Evolutionary conservation across 2,113 vertebrate genomes (phyloP), one percentile per base, ranked within the genome.

Genomic region (Anguilla rostrata): DNA sequence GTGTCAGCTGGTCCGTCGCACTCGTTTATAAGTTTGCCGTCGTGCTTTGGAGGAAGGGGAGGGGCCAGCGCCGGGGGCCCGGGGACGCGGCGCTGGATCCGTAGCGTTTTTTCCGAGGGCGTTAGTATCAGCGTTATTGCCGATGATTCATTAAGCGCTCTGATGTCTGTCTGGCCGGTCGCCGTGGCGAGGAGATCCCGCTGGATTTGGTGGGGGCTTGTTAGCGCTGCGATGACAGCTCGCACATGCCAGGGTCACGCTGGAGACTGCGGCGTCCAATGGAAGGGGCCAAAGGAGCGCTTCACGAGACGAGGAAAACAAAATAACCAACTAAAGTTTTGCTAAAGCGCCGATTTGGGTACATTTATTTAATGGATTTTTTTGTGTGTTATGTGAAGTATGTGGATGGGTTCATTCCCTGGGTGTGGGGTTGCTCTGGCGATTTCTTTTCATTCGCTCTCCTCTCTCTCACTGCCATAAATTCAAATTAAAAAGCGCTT

Each of bases 221-320:
- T 93, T 92, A 91, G 90, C 87, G 84, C 83, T 90, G 88, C 15
- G 89, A 89, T 91, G 93, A 91, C 91, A 91, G 90, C 86, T 83
- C 18, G 86, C 80, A 87, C 85, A 85, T 88, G 91, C 91, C 89
- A 90, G 90, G 92, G 91, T 90, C 92, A 91, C 86, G 18, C 18
- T 75, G 39, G 56, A 60, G 56, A 66, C 18, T 5, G 60, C 20
- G 5, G 22, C 18, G 22, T 7, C 39, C 53, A 79, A 34, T n/a
- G 39, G 34, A 6, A 18, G 14, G 9, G 39, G 40, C 43, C 12
- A 6, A 46, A 63, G 18, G 22, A 66, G 46, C 71, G 22, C 60
- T 66, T 66, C 15, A 60, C 18, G 57, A 18, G 12, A 14, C 1
- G 57, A 60, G 57, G 57, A 18, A 60, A 60, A 60, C 15, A 3